phyloP scores from a whole-genome alignment of 2,113 vertebrate species.

The Conger conger region DNA sequence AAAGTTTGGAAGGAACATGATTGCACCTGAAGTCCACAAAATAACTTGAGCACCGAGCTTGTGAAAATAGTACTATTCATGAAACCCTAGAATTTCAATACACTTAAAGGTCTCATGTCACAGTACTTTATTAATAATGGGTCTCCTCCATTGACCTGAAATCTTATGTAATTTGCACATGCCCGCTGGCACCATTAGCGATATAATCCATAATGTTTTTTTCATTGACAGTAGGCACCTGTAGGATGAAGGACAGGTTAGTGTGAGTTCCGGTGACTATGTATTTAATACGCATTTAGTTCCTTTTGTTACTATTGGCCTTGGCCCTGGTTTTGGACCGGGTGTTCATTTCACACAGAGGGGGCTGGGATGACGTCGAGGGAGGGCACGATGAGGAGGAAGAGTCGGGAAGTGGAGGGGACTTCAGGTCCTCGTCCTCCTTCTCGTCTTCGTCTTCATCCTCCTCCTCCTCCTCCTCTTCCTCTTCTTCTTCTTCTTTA shows the following conservation, averaged over 20 bases:
- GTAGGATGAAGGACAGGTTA: background rate
- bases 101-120: background rate
- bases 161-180: background rate
- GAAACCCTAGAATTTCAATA: background rate
- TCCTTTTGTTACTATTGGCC: slow-evolving; percentile 51
- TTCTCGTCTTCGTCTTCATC: slow-evolving; percentile 28
- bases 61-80: background rate
- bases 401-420: slow-evolving; percentile 50
- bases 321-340: slow-evolving; percentile 63
- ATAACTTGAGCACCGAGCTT: background rate
- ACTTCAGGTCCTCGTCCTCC: slow-evolving; percentile 47
- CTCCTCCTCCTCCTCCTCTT: slow-evolving; percentile 23
- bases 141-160: background rate
- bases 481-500: background rate
- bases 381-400: slow-evolving; percentile 38
- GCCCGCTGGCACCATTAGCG: background rate
- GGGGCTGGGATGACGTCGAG: slow-evolving; percentile 19
- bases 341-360: slow-evolving; percentile 61
- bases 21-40: background rate
- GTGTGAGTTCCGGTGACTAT: background rate
- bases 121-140: background rate
- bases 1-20: background rate
- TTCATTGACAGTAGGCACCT: background rate
- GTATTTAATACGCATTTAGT: slow-evolving; percentile 19
- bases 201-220: background rate